Evolutionary conservation across 2,113 vertebrate genomes (phyloP), one percentile per base, ranked within the genome.

Genomic region (Sebastes schlegelii): DNA sequence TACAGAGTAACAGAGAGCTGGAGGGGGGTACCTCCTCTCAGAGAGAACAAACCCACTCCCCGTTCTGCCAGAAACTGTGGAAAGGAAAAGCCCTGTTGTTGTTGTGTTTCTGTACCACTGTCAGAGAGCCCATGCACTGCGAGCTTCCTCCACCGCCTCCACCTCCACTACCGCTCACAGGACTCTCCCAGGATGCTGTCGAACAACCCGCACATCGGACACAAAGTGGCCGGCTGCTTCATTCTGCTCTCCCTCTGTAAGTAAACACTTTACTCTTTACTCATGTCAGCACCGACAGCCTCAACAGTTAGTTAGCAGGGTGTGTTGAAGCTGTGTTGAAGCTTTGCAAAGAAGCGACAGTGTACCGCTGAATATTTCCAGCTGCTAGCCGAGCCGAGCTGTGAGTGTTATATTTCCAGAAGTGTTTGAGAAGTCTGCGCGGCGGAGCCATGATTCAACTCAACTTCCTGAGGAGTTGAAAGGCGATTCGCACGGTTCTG

Each of bases 171-270:
- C 75, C 1, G 68, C 86, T 45, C 73, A 6, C 74, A 60, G 87
- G 87, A 91, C 80, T 85, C 77, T 64, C 13, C 40, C 86, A 92
- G 69, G 89, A 95, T 95, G 95, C 77, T 79, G 65, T 69, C 84
- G 62, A 80, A 69, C 77, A 72, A 82, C 40, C 83, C 69, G 16
- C 82, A 46, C 64, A 2, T 71, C 71, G 92, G 88, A 64, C 79
- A 80, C 87, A 91, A 69, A 88, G 86, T 91, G 83, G 84, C 90
- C 58, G 79, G 85, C 66, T 87, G 83, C 43, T 67, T 92, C 84
- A 9, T 95, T 57, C 74, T 93, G 63, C 82, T 92, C 77, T 93
- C 71, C 61, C 86, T 91, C 86, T 62, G 95, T 95, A 71, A 95
- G 95, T 95, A 57, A 78, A 83, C 80, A 86, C 90, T 90, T 86